Conservation (phyloP, 2,797 vertebrate genomes). For the Periophthalmus magnuspinnatus region DNA sequence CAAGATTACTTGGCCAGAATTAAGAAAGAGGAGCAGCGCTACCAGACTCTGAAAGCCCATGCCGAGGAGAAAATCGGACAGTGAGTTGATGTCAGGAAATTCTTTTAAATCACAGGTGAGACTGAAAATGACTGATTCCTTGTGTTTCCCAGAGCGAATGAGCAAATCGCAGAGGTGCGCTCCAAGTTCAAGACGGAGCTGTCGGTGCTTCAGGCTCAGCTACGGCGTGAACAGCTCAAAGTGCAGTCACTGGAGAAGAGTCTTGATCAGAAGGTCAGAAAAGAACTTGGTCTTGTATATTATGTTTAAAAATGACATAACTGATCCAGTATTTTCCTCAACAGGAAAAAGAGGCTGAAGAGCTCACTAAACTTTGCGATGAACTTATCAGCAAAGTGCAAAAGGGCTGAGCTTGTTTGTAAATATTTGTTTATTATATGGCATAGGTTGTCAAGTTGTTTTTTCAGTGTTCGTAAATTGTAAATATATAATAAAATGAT, state of each 20-base stretch:
- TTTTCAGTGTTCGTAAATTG: constrained; percentile 47
- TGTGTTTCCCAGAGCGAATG: constrained; percentile 81
- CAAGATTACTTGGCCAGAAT: constrained; percentile 84
- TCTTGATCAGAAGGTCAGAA: constrained; percentile 88
- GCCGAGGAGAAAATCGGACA: constrained; percentile 88
- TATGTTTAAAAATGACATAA: not conserved
- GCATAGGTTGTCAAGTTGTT: constrained; percentile 29
- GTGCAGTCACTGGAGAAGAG: constrained; percentile 86
- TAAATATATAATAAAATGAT: constrained; percentile 58
- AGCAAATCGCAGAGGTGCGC: constrained; percentile 85
- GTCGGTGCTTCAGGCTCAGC: constrained; percentile 80
- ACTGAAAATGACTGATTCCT: not conserved
- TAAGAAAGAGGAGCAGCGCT: constrained; percentile 88
- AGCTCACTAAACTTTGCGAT: constrained; percentile 92
- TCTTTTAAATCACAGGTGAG: not conserved
- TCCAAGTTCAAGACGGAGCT: constrained; percentile 81
- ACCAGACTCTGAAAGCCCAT: constrained; percentile 89
- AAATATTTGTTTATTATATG: constrained; percentile 31
- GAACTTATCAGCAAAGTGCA: constrained; percentile 89
- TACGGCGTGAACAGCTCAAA: constrained; percentile 89
- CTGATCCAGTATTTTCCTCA: not conserved
- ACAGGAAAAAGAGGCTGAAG: constrained; percentile 89
- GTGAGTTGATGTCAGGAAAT: constrained; percentile 60
- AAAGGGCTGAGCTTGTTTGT: constrained; percentile 60
- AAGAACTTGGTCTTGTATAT: not conserved